A percentile compares a stretch with the other conserved stretches of the same genome.
Evolutionary conservation across 1,140 invertebrate species (phyloP).

Genomic region (Stegodyphus dumicola): DNA sequence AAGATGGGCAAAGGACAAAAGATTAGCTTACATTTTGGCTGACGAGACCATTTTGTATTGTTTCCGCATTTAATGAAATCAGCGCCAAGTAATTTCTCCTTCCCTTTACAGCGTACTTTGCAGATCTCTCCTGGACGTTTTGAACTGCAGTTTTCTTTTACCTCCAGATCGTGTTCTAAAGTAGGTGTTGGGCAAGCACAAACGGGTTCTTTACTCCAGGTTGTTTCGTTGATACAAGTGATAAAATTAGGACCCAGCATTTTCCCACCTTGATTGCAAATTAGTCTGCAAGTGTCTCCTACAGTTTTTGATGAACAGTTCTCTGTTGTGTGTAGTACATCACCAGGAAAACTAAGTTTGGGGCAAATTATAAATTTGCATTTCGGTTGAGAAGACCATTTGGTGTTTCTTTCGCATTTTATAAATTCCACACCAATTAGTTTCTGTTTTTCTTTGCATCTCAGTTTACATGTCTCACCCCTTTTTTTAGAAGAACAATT

Average conservation of each 20-base stretch:
- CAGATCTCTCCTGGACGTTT: neutral
- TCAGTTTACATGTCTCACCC: neutral
- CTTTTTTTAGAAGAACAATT: constrained; percentile 9
- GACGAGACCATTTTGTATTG: neutral
- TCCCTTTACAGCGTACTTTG: neutral
- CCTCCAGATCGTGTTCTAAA: too few relatives aligned
- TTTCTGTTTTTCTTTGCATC: neutral
- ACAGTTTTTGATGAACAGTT: neutral
- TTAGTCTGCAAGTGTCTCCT: neutral
- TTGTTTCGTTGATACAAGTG: neutral
- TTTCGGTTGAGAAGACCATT: neutral
- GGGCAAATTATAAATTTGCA: neutral
- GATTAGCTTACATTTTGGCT: neutral
- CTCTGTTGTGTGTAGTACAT: neutral
- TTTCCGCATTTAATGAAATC: neutral
- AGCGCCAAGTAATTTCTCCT: neutral
- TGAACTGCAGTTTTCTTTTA: neutral
- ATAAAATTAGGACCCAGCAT: neutral
- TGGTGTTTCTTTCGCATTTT: constrained; percentile 4
- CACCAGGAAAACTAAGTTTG: neutral
- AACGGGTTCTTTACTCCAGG: neutral
- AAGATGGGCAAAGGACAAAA: neutral
- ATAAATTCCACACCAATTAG: neutral
- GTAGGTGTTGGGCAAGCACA: neutral
- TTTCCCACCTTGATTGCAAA: neutral